Evolutionary conservation across 1,140 invertebrate genomes (phyloP), one percentile per base, ranked within the genome.

Genomic region (Trachelipus rathkii): DNA sequence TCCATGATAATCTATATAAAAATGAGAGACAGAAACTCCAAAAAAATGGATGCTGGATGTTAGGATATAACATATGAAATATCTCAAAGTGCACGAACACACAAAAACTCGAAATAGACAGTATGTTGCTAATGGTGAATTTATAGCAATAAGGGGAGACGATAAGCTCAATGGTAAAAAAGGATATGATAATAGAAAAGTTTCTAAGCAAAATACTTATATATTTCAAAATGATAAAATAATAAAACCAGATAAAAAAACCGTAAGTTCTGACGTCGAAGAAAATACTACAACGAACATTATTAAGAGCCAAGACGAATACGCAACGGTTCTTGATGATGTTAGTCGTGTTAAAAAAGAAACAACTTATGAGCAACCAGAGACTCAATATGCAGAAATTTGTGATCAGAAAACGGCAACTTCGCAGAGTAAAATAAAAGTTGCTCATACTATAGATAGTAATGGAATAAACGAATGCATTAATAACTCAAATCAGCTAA

Each of bases 301-400:
- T 10, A 50, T 74, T 10, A 53, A 74, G 19, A 74, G 44, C 50
- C 73, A 74, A 44, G 73, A 74, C n/a, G n/a, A n/a, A 15, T 74
- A 74, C n/a, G 60, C 73, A 8, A 74, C 73, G 15, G 73, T 74
- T 23, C 53, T 66, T 43, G 73, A 74, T 44, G 73, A 74, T 44
- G 15, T 74, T 3, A 66, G 23, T 33, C 53, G 23, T 33, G 19
- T 66, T 15, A 53, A 67, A 9, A 43, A 24, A 15, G 24, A 66
- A 9, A 24, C 53, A 5, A 24, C 33, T 10, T 9, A 70, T 33
- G 72, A 73, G 13, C 43, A 60, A 13, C n/a, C n/a, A n/a, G n/a
- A n/a, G n/a, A n/a, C n/a, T n/a, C 73, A 67, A 23, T 74, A 74
- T n/a, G 73, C 73, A 21, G 73, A 74, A 67, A 74, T 74, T 74